phyloP scores from a whole-genome alignment of 2,888 invertebrate species.

The Pterostichus madidus region DNA sequence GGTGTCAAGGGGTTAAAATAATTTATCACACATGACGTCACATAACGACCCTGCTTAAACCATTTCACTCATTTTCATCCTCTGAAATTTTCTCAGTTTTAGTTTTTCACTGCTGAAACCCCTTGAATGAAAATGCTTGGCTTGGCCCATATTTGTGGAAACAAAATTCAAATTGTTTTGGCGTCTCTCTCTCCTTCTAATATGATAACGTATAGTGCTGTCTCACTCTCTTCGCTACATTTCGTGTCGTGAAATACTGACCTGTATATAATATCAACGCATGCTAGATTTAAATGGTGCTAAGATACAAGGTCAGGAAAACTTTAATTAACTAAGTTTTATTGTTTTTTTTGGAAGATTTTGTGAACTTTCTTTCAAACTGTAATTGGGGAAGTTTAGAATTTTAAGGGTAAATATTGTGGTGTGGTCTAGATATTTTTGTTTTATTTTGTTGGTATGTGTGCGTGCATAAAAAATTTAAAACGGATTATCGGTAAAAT shows the following conservation, averaged over 20 bases:
- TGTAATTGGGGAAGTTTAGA: not conserved
- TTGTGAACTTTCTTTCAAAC: conserved; percentile 18
- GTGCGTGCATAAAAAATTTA: not conserved
- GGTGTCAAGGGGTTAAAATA: conserved; percentile 47
- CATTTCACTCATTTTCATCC: not conserved
- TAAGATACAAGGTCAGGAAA: conserved; percentile 58
- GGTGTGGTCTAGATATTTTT: not conserved
- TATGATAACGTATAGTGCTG: conserved; percentile 9
- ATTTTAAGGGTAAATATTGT: conserved; percentile 11
- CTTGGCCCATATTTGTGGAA: conserved; percentile 53
- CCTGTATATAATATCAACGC: conserved; percentile 60
- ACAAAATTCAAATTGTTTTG: conserved; percentile 40
- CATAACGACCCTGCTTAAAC: conserved; percentile 18
- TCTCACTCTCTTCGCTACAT: conserved; percentile 9
- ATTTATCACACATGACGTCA: conserved; percentile 40
- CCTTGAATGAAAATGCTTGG: conserved; percentile 10
- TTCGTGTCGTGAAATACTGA: conserved; percentile 57
- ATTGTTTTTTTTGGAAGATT: conserved; percentile 32
- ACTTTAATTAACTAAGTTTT: conserved; percentile 62
- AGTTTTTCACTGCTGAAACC: conserved; percentile 2
- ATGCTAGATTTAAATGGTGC: conserved; percentile 57
- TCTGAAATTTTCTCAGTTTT: not conserved
- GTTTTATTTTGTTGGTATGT: not conserved
- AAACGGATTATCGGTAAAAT: not conserved
- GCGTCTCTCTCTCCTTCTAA: conserved; percentile 10